These are phyloP conservation scores for Amphimallon solstitiale DNA, from an alignment of 2,888 invertebrate species.

Conservation along the genomic window DNA sequence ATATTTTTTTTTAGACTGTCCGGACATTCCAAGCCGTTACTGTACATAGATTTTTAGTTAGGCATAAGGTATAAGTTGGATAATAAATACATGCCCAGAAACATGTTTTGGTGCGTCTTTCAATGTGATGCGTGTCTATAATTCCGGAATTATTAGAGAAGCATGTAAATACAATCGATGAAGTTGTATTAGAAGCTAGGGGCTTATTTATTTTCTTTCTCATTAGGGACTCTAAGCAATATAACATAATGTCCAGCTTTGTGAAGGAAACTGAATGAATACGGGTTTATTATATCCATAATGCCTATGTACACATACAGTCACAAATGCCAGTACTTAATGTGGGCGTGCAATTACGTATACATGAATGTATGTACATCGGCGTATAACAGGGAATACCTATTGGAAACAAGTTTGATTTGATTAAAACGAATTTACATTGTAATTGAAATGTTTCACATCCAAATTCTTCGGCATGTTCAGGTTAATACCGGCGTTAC, in stretches of 20 bases:
- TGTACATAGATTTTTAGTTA: too few relatives aligned
- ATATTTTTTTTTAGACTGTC: too few relatives aligned
- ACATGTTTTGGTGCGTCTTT: too few relatives aligned
- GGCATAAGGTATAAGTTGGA: too few relatives aligned
- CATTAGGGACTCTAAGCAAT: too few relatives aligned
- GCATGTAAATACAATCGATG: background rate
- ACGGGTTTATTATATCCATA: background rate
- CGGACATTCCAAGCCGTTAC: too few relatives aligned
- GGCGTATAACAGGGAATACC: background rate
- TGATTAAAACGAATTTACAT: constrained; percentile 20
- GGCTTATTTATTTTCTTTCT: background rate
- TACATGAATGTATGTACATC: background rate
- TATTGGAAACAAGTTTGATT: constrained; percentile 1
- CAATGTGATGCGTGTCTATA: too few relatives aligned
- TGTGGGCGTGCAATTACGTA: background rate
- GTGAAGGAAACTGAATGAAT: background rate
- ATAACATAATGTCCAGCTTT: too few relatives aligned
- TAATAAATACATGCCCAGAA: too few relatives aligned
- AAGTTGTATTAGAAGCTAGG: background rate
- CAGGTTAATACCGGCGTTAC: background rate
- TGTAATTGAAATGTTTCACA: constrained; percentile 11
- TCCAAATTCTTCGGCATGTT: too few relatives aligned
- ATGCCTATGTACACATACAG: background rate
- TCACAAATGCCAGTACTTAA: background rate
- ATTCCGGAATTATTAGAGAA: too few relatives aligned